Evolutionary conservation across 1,140 invertebrate species (phyloP), one percentile per base, ranked within the genome.

Genomic region (Propsilocerus akamusi): DNA sequence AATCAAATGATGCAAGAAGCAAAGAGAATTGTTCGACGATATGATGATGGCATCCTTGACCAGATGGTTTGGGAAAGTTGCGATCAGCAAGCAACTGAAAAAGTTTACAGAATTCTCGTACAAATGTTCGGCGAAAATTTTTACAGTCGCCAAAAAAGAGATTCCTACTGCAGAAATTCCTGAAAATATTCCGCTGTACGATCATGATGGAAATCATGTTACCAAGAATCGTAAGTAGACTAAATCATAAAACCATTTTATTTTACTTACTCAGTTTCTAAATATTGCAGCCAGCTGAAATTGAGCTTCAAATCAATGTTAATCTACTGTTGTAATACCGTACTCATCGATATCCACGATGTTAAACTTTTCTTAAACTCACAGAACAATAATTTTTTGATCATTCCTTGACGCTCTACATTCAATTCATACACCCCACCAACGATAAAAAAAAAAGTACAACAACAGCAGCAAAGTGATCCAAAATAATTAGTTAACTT

Each of bases 241-340:
- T n/a, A n/a, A n/a, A n/a, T n/a, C n/a, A n/a, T n/a, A n/a, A n/a
- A n/a, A n/a, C n/a, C n/a, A n/a, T n/a, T n/a, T n/a, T n/a, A n/a
- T n/a, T n/a, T n/a, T n/a, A n/a, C n/a, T n/a, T n/a, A n/a, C n/a
- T n/a, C n/a, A n/a, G n/a, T n/a, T n/a, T n/a, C n/a, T n/a, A n/a
- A n/a, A n/a, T n/a, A n/a, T n/a, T n/a, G 59, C 59, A 17, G 55
- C 55, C 37, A 59, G 48, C 24, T 48, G 50, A 50, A 51, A 55
- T 50, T 47, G 22, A 25, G 11, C n/a, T 52, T 51, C 25, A 20
- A 49, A 49, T 32, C 46, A 26, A 20, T 22, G 23, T 28, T 30
- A 30, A 24, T 26, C 52, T 23, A 46, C 24, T 51, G 25, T 11
- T 37, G 51, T 53, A 20, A 14, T 4, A 20, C 22, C 10, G 34